These are phyloP conservation scores for Ciconia nigra DNA, from an alignment of 2,797 vertebrate species.

Conservation along the genomic window DNA sequence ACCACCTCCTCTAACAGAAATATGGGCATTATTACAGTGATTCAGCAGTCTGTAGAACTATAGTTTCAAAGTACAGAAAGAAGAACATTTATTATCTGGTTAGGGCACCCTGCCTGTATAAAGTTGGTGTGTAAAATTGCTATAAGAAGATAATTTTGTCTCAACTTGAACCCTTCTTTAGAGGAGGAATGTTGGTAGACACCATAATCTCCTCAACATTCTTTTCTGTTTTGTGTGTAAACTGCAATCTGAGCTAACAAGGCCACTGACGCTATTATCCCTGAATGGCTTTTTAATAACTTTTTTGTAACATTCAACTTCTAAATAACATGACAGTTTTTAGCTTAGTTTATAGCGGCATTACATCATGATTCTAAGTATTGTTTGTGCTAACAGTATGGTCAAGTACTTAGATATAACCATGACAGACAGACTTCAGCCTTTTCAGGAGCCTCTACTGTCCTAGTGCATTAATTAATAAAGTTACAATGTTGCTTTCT, in stretches of 20 bases:
- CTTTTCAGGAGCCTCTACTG: neutral
- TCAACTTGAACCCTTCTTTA: neutral
- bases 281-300: neutral
- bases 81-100: neutral
- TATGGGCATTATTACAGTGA: neutral
- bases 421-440: neutral
- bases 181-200: neutral
- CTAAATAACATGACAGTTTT: neutral
- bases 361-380: neutral
- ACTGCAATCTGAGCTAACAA: neutral
- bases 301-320: neutral
- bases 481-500: neutral
- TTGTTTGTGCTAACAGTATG: neutral
- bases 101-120: neutral
- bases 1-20: neutral
- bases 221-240: neutral
- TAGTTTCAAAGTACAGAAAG: neutral
- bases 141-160: neutral
- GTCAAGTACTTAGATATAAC: neutral
- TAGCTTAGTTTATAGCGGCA: neutral
- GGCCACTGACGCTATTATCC: neutral
- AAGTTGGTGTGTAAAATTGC: neutral
- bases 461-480: neutral
- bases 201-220: neutral
- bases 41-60: neutral